Percentiles rank a stretch among this genome's conserved stretches.
These are phyloP conservation scores for Phortica magna DNA, from an alignment of 2,888 invertebrate species.

Conservation along the genomic window DNA sequence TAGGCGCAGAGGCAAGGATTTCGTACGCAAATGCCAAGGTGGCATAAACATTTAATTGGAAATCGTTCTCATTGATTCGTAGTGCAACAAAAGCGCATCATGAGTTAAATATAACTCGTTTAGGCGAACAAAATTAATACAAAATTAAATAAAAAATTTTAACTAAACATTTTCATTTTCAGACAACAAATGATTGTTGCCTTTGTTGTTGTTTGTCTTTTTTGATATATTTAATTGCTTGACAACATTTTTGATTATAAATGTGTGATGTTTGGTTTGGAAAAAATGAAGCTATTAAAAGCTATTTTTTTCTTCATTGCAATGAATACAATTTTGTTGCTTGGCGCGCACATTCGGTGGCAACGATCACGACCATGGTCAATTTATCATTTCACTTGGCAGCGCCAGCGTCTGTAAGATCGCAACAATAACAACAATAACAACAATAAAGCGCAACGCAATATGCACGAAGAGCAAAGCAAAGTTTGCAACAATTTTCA, in stretches of 20 bases:
- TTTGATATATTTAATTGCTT: constrained; percentile 42
- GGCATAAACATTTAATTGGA: constrained; percentile 39
- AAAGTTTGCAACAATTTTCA: constrained; percentile 5
- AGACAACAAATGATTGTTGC: neutral
- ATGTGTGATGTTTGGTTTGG: neutral
- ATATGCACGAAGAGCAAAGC: neutral
- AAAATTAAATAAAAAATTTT: neutral
- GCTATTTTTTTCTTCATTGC: no score
- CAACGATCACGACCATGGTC: constrained; percentile 49
- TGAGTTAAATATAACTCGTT: neutral
- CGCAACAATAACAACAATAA: neutral
- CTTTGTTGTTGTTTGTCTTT: constrained; percentile 41
- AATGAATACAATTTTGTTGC: neutral
- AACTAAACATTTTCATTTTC: neutral
- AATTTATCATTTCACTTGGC: constrained; percentile 36
- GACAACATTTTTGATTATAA: constrained; percentile 40
- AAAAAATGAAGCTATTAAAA: no score
- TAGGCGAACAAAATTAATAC: neutral
- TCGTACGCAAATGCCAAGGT: neutral
- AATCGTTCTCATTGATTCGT: constrained; percentile 34
- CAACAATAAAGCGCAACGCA: neutral
- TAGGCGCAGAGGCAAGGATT: constrained; percentile 19
- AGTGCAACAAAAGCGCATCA: neutral
- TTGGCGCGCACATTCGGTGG: neutral
- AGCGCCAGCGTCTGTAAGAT: neutral